Evolutionary conservation across 2,113 vertebrate species (phyloP), one percentile per base, ranked within the genome.

Genomic region (Hirundichthys speculiger): DNA sequence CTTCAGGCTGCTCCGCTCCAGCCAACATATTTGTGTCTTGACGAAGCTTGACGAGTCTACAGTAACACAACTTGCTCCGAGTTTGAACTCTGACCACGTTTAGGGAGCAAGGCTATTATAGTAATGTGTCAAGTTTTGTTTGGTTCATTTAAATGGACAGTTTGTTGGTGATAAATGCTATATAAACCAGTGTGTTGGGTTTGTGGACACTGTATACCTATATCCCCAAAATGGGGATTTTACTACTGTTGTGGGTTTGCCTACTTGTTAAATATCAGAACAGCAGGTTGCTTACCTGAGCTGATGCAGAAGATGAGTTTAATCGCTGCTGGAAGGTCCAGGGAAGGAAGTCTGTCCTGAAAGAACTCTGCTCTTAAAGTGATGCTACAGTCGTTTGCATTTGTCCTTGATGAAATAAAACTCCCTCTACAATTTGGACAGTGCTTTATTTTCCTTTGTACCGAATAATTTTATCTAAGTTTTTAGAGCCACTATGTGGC

Each of bases 391-490:
- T 68, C 73, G 67, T 85, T 86, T 85, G 64, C 85, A 79, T 86
- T 80, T 74, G 64, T 75, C 60, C 49, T 67, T 55, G 49, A 79
- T 83, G n/a, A 84, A 90, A 89, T 86, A 87, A 86, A 90, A 82
- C 25, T 21, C 60, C 53, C 51, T 27, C 77, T 49, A 63, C 47
- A 54, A 55, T 79, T 83, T 83, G 69, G 47, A 71, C 13, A 38
- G 10, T 69, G 59, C 22, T 13, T 64, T 50, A 13, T 3, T 7
- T 51, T 49, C 58, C 30, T 53, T 12, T 47, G 13, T 21, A 13
- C n/a, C n/a, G 15, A 16, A 51, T 41, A 21, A 14, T 49, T 24
- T n/a, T n/a, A n/a, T n/a, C n/a, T n/a, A n/a, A n/a, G n/a, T n/a
- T n/a, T 49, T 24, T 34, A 27, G 6, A 27, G 25, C 25, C 25